phyloP scores from a whole-genome alignment of 2,797 vertebrate species.

The Danio choprae region DNA sequence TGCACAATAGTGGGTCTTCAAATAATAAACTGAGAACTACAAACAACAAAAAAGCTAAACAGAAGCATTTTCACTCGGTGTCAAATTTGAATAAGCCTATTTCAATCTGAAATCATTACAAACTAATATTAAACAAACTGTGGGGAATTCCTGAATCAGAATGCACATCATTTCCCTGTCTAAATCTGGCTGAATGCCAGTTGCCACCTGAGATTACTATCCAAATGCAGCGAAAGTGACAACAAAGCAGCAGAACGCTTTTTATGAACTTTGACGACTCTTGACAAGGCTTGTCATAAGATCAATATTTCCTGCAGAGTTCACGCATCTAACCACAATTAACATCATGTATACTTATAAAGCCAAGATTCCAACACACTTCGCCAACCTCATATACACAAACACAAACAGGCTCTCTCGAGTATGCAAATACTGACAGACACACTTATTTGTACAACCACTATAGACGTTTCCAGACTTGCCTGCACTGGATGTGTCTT shows the following conservation, averaged over 20 bases:
- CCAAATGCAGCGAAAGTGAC: background rate
- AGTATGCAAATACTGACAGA: conserved; percentile 17
- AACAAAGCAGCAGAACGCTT: background rate
- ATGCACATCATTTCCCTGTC: background rate
- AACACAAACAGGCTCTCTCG: conserved; percentile 16
- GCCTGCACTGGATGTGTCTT: conserved; percentile 28
- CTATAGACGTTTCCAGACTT: conserved; percentile 32
- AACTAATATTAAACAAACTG: background rate
- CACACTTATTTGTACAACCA: background rate
- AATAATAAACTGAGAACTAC: background rate
- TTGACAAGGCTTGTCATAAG: background rate
- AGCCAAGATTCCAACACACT: background rate
- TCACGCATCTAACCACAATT: background rate
- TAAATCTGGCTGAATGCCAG: conserved; percentile 3
- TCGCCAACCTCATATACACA: conserved; percentile 14
- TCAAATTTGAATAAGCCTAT: too few species aligned
- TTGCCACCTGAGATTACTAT: conserved; percentile 5
- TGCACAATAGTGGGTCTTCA: background rate
- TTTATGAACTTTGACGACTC: background rate
- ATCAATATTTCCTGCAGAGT: background rate
- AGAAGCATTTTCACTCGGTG: background rate
- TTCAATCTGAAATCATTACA: background rate
- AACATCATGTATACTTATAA: background rate
- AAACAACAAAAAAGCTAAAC: background rate
- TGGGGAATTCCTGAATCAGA: background rate